These are phyloP conservation scores for Aelia acuminata DNA, from an alignment of 2,888 invertebrate genomes.

Conservation along the genomic window DNA sequence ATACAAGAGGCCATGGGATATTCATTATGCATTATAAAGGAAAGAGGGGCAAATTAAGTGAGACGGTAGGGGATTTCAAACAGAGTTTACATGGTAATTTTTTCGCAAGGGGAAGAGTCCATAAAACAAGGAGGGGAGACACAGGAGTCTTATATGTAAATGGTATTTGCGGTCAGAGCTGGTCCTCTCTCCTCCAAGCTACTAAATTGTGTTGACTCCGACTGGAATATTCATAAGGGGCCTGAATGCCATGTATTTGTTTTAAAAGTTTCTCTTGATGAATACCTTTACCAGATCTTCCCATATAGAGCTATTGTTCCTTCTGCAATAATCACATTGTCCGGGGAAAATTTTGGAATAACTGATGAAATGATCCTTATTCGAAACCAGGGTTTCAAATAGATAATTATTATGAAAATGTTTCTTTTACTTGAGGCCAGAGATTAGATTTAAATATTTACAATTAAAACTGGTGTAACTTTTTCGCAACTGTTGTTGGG, in stretches of 20 bases:
- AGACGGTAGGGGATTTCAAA: slow-evolving; percentile 58
- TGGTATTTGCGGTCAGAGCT: slow-evolving; percentile 64
- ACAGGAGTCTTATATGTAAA: slow-evolving; percentile 65
- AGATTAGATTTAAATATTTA: too few relatives aligned
- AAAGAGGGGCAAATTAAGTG: slow-evolving; percentile 55
- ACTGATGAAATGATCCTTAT: too few relatives aligned
- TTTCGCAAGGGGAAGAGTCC: slow-evolving; percentile 59
- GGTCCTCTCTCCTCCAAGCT: slow-evolving; percentile 61
- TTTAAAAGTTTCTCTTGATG: slow-evolving; percentile 65
- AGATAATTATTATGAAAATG: too few relatives aligned
- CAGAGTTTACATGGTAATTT: slow-evolving; percentile 60
- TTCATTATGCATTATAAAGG: slow-evolving; percentile 60
- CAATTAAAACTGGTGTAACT: too few relatives aligned
- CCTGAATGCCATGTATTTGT: slow-evolving; percentile 65
- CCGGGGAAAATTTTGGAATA: not conserved
- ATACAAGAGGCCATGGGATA: slow-evolving; percentile 52
- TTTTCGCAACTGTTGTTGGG: too few relatives aligned
- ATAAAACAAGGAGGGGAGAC: slow-evolving; percentile 60
- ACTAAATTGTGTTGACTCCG: slow-evolving; percentile 65
- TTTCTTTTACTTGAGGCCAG: too few relatives aligned
- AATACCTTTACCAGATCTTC: slow-evolving; percentile 60
- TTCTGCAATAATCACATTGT: not conserved
- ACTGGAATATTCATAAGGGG: slow-evolving; percentile 65
- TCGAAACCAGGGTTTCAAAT: too few relatives aligned
- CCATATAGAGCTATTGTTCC: slow-evolving; percentile 25